Percentiles rank a stretch among this genome's conserved stretches.
These are phyloP conservation scores for Noctua comes DNA, from an alignment of 2,888 invertebrate species.

Conservation along the genomic window DNA sequence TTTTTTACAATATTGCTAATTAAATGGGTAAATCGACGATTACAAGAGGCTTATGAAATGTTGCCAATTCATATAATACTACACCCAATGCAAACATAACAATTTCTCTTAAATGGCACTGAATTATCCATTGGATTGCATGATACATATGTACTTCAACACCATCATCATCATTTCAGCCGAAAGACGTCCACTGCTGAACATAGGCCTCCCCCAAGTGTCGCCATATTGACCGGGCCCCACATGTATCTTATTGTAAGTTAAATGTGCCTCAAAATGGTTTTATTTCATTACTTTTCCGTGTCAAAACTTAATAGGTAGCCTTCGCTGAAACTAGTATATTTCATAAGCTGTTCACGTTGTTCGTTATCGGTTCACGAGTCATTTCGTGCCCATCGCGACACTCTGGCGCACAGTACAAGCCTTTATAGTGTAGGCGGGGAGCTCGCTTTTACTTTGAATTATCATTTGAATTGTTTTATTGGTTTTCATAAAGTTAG, in stretches of 20 bases:
- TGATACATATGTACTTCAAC: not conserved
- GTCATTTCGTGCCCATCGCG: conserved; percentile 64
- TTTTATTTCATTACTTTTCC: conserved; percentile 7
- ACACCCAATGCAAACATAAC: not conserved
- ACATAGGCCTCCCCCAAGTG: too few species aligned
- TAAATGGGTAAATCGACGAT: not conserved
- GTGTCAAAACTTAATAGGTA: conserved; percentile 6
- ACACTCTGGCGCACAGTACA: conserved; percentile 59
- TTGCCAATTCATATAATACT: not conserved
- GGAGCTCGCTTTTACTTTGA: conserved; percentile 8
- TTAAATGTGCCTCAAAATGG: not conserved
- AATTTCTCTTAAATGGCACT: not conserved
- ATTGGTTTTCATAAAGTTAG: not conserved
- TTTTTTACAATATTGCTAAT: not conserved
- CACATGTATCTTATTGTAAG: too few species aligned
- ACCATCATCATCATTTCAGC: too few species aligned
- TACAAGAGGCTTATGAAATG: not conserved
- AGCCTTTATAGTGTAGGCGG: conserved; percentile 35
- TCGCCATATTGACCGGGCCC: too few species aligned
- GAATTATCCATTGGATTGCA: too few species aligned
- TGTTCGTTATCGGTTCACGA: conserved; percentile 64
- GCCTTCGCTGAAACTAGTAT: conserved; percentile 34
- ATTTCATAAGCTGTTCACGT: conserved; percentile 62
- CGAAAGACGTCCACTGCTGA: too few species aligned
- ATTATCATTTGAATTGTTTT: not conserved